Percentiles rank a stretch among this genome's conserved stretches.
Evolutionary conservation across 2,888 invertebrate species (phyloP).

Genomic region (Sialis fuliginosa): DNA sequence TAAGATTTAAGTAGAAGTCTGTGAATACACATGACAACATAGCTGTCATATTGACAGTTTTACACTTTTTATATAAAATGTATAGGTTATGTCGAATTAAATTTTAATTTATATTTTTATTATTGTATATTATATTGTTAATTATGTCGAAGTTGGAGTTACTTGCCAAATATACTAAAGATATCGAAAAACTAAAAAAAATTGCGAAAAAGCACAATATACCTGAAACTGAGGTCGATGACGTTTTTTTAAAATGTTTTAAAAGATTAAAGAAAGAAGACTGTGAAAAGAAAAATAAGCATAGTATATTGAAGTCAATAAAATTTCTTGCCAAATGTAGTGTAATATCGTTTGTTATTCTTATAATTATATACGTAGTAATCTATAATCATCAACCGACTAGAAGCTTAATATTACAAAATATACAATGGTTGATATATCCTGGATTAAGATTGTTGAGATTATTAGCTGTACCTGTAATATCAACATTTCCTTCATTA

Average conservation of each 20-base stretch:
- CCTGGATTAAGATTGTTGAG: constrained; percentile 59
- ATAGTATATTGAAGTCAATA: not conserved
- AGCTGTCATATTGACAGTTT: no score
- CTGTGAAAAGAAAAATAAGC: constrained; percentile 8
- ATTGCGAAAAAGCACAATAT: constrained; percentile 39
- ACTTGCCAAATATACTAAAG: constrained; percentile 32
- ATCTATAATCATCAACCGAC: constrained; percentile 41
- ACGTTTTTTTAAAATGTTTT: constrained; percentile 38
- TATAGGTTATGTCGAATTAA: no score
- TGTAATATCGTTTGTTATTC: constrained; percentile 16
- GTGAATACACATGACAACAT: no score
- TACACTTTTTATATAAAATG: no score
- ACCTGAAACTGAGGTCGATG: constrained; percentile 40
- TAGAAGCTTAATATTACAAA: constrained; percentile 46
- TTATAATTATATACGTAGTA: constrained; percentile 25
- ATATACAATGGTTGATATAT: constrained; percentile 65
- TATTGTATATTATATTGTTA: no score
- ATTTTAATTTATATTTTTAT: no score
- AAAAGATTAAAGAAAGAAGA: constrained; percentile 21
- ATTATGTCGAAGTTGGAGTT: constrained; percentile 21
- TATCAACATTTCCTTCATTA: constrained; percentile 51
- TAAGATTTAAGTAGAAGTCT: no score
- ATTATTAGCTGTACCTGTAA: constrained; percentile 56
- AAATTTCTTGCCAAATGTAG: constrained; percentile 12
- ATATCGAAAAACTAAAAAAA: constrained; percentile 36